Evolutionary conservation across 2,113 vertebrate species (phyloP).

Genomic region (Corythaixoides concolor): DNA sequence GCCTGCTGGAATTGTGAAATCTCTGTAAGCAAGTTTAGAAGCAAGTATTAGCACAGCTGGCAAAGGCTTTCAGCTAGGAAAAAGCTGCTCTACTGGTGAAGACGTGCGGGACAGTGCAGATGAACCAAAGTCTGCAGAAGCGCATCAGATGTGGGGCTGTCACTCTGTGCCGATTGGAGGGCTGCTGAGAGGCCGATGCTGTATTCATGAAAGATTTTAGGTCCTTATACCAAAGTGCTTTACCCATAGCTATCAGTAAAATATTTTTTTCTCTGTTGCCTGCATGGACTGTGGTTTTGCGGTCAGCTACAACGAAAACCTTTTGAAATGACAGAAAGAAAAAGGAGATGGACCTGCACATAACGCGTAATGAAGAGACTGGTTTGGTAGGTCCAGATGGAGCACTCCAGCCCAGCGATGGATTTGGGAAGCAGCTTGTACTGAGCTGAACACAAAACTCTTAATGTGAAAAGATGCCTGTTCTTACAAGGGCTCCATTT

Average conservation of each 20-base stretch:
- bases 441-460: not conserved
- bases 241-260: not conserved
- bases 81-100: conserved; percentile 13
- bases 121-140: not conserved
- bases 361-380: not conserved
- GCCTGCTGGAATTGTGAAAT: conserved; percentile 56
- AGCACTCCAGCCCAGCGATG: not conserved
- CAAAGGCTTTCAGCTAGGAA: conserved; percentile 43
- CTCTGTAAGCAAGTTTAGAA: conserved; percentile 35
- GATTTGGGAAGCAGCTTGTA: not conserved
- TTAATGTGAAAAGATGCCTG: not conserved
- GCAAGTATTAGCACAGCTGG: conserved; percentile 40
- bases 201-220: not conserved
- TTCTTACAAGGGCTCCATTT: not conserved
- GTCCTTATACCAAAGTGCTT: not conserved
- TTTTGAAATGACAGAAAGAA: not conserved
- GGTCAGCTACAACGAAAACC: not conserved
- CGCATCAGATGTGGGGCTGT: not conserved
- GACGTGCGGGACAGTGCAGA: not conserved
- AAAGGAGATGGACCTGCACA: conserved; percentile 18
- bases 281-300: not conserved
- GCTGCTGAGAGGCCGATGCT: not conserved
- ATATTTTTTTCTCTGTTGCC: not conserved
- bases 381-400: not conserved
- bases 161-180: not conserved